These are phyloP conservation scores for Dimorphilus gyrociliatus DNA, from an alignment of 2,888 invertebrate genomes.

Conservation along the genomic window DNA sequence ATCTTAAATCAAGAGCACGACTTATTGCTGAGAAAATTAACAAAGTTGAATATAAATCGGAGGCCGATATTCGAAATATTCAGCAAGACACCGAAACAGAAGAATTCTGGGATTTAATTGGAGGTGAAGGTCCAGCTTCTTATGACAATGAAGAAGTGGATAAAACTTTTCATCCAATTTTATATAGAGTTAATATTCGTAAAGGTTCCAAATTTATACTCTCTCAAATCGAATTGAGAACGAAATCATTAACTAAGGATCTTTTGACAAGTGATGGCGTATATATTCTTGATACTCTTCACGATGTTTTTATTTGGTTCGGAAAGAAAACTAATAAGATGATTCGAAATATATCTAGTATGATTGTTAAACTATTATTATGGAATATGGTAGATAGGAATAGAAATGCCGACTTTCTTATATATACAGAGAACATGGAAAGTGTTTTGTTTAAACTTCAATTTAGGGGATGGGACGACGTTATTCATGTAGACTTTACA, in stretches of 20 bases:
- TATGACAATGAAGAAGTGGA: background rate
- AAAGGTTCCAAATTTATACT: conserved; percentile 64
- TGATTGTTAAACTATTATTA: too few species aligned
- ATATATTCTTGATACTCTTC: conserved; percentile 82
- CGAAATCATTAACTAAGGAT: conserved; percentile 49
- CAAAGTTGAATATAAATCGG: conserved; percentile 90
- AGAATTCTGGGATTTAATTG: conserved; percentile 64
- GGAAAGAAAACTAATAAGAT: conserved; percentile 16
- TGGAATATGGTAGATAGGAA: background rate
- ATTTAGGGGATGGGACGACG: conserved; percentile 95
- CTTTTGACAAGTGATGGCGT: conserved; percentile 76
- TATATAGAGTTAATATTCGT: conserved; percentile 87
- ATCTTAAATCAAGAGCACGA: too few species aligned
- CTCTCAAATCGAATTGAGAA: conserved; percentile 27
- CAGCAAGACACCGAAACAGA: conserved; percentile 61
- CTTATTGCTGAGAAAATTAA: conserved; percentile 94
- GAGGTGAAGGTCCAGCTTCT: conserved; percentile 33
- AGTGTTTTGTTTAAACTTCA: conserved; percentile 63
- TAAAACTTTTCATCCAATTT: too few species aligned
- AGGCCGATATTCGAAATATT: conserved; percentile 71
- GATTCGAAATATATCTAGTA: conserved; percentile 1
- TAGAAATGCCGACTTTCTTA: background rate
- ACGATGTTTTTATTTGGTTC: conserved; percentile 89
- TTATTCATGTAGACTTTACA: conserved; percentile 92
- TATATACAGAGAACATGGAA: conserved; percentile 1